phyloP scores from a whole-genome alignment of 2,888 invertebrate species.

The Salticus scenicus region DNA sequence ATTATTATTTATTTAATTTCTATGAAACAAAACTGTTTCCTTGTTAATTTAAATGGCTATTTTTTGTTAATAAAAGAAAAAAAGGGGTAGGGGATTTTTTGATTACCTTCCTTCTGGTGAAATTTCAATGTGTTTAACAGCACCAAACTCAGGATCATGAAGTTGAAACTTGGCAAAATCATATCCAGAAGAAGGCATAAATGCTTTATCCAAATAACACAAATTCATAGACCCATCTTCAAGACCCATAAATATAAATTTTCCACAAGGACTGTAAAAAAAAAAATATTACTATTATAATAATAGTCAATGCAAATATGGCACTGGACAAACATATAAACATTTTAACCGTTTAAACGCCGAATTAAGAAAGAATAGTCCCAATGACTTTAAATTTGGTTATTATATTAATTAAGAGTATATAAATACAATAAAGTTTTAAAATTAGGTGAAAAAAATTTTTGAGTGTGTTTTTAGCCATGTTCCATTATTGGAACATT shows the following conservation, averaged over 20 bases:
- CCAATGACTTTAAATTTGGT: too few relatives aligned
- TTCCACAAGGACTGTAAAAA: conserved; percentile 35
- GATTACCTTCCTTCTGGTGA: conserved; percentile 55
- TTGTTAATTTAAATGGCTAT: too few relatives aligned
- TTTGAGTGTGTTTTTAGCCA: too few relatives aligned
- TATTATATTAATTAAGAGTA: too few relatives aligned
- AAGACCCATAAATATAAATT: conserved; percentile 45
- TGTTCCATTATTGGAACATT: too few relatives aligned
- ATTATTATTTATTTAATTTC: too few relatives aligned
- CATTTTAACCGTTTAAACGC: too few relatives aligned
- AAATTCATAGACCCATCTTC: conserved; percentile 44
- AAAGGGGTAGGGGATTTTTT: too few relatives aligned
- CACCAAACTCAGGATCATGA: conserved; percentile 20
- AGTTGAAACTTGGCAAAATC: conserved; percentile 30
- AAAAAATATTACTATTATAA: neutral
- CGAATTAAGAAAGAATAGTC: too few relatives aligned
- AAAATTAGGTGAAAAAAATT: too few relatives aligned
- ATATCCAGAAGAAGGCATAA: conserved; percentile 34
- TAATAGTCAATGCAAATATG: neutral
- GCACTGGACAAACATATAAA: neutral
- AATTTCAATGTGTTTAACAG: conserved; percentile 15
- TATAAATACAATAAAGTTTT: too few relatives aligned
- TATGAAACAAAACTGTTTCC: too few relatives aligned
- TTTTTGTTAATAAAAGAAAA: neutral
- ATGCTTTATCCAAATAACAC: conserved; percentile 16